These are phyloP conservation scores for Meloidogyne exigua DNA, from an alignment of 1,140 invertebrate species.

Conservation along the genomic window DNA sequence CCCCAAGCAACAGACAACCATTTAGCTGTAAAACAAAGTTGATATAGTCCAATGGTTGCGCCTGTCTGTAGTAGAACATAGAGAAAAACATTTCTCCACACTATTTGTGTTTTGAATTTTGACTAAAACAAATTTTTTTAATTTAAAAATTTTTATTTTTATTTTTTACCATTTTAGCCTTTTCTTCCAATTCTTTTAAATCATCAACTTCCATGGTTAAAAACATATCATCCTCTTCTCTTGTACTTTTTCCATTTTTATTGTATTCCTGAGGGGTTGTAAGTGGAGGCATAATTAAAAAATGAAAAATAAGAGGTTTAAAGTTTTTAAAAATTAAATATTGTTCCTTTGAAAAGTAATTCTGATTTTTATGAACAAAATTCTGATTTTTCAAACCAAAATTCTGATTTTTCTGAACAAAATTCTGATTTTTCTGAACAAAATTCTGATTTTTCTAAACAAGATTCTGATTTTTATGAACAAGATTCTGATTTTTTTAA, in stretches of 20 bases:
- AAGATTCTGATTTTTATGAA: too few relatives aligned
- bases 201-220: constrained; percentile 21
- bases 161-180: neutral
- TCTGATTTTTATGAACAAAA: too few relatives aligned
- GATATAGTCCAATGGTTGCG: constrained; percentile 9
- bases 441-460: too few relatives aligned
- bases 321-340: too few relatives aligned
- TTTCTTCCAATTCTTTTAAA: constrained; percentile 24
- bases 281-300: constrained; percentile 1
- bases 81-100: constrained; percentile 22
- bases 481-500: too few relatives aligned
- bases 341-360: too few relatives aligned
- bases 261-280: neutral
- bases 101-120: constrained; percentile 22
- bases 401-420: too few relatives aligned
- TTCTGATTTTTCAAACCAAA: too few relatives aligned
- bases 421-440: too few relatives aligned
- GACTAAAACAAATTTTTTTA: neutral
- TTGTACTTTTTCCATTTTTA: neutral
- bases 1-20: constrained; percentile 24
- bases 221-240: constrained; percentile 12
- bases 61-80: constrained; percentile 21
- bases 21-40: constrained; percentile 21
- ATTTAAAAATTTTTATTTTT: neutral
- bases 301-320: too few relatives aligned